Evolutionary conservation across 2,113 vertebrate genomes (phyloP).

Genomic region (Centrocercus urophasianus): DNA sequence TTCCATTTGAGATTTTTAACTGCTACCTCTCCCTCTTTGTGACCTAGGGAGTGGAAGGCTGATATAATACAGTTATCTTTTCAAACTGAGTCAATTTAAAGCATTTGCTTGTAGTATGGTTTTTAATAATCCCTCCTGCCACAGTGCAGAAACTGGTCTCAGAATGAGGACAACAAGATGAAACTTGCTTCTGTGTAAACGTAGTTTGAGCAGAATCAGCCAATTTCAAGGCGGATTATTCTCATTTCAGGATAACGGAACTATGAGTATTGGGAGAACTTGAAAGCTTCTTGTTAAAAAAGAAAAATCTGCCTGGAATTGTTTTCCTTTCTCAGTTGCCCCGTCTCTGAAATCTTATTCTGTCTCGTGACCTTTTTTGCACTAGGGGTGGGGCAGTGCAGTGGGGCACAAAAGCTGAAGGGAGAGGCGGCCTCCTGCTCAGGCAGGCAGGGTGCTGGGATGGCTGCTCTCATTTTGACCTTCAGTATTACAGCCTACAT

Average conservation of each 20-base stretch:
- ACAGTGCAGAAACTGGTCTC: constrained; percentile 68
- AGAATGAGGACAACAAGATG: constrained; percentile 70
- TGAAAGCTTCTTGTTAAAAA: constrained; percentile 51
- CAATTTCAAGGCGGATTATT: constrained; percentile 81
- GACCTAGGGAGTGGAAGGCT: constrained; percentile 62
- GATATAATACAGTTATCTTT: constrained; percentile 73
- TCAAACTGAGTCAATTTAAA: constrained; percentile 70
- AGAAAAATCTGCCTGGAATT: constrained; percentile 49
- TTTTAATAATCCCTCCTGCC: constrained; percentile 78
- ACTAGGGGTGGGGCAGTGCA: neutral
- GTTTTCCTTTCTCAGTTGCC: neutral
- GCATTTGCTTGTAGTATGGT: constrained; percentile 68
- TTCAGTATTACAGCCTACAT: neutral
- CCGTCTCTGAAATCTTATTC: neutral
- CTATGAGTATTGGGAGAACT: constrained; percentile 50
- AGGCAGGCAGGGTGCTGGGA: neutral
- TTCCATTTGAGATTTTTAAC: constrained; percentile 71
- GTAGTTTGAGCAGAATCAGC: constrained; percentile 72
- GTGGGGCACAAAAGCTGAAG: neutral
- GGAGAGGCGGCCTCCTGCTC: neutral
- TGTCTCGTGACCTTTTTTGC: neutral
- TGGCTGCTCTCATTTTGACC: neutral
- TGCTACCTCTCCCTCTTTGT: constrained; percentile 57
- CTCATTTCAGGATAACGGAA: constrained; percentile 66
- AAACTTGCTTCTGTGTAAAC: constrained; percentile 72